Conservation (phyloP, 2,888 invertebrate genomes). For the Spialia ferax region DNA sequence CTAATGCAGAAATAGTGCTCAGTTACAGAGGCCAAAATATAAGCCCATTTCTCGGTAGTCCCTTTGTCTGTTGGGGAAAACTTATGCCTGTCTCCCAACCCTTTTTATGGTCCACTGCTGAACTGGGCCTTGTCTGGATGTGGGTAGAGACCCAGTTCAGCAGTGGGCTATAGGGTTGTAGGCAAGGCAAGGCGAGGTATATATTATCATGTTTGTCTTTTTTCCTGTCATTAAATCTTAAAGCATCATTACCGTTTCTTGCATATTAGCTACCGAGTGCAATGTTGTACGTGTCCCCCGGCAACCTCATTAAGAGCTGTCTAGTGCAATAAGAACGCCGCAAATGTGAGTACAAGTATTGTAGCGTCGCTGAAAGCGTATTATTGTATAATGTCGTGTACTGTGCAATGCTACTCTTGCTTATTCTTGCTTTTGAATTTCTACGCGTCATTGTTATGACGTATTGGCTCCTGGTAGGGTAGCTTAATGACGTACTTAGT, state of each 20-base stretch:
- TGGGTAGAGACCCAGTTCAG: too few relatives aligned
- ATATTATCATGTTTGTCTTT: too few relatives aligned
- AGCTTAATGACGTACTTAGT: neutral
- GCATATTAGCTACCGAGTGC: constrained; percentile 29
- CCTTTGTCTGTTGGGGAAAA: too few relatives aligned
- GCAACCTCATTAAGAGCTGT: constrained; percentile 33
- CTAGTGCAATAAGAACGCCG: constrained; percentile 35
- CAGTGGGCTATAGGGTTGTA: too few relatives aligned
- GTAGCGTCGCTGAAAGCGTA: constrained; percentile 17
- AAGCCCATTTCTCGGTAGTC: too few relatives aligned
- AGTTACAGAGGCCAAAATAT: too few relatives aligned
- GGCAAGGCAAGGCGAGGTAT: too few relatives aligned
- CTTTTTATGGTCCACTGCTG: too few relatives aligned
- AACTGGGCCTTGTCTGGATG: too few relatives aligned
- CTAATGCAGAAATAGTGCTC: too few relatives aligned
- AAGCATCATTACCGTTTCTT: constrained; percentile 17
- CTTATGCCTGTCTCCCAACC: too few relatives aligned
- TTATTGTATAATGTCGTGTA: constrained; percentile 21
- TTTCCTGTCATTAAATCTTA: neutral
- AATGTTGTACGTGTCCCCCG: constrained; percentile 23
- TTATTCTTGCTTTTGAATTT: neutral
- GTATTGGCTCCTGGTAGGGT: neutral
- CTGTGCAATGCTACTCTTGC: neutral
- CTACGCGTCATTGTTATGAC: neutral
- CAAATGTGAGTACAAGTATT: constrained; percentile 25